phyloP scores from a whole-genome alignment of 2,113 vertebrate genomes.

The Pycnonotus jocosus region DNA sequence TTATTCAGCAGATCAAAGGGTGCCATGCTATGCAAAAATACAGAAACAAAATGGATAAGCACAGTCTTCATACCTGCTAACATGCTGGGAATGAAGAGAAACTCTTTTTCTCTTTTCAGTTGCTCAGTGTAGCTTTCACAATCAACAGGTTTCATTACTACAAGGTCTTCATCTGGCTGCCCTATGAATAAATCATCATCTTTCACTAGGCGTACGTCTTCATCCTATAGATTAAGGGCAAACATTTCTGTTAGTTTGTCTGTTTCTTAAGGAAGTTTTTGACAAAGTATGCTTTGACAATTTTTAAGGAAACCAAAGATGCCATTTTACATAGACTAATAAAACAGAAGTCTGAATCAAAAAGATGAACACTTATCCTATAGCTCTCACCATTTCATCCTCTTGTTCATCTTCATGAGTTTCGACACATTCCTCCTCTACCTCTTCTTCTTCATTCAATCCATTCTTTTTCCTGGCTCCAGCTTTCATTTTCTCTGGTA shows the following conservation, averaged over 20 bases:
- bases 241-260: not conserved
- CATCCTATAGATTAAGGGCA: slow-evolving; percentile 67
- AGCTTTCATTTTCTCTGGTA: slow-evolving; percentile 54
- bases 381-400: slow-evolving; percentile 28
- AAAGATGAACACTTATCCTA: not conserved
- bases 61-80: slow-evolving; percentile 70
- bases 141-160: slow-evolving; percentile 76
- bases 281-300: not conserved
- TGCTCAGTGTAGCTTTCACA: slow-evolving; percentile 73
- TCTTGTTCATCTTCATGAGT: slow-evolving; percentile 29
- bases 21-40: not conserved
- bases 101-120: slow-evolving; percentile 73
- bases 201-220: slow-evolving; percentile 72
- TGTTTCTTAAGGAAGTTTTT: not conserved
- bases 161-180: slow-evolving; percentile 73
- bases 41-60: not conserved
- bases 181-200: slow-evolving; percentile 75
- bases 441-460: slow-evolving; percentile 52
- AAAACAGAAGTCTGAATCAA: not conserved
- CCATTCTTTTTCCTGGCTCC: slow-evolving; percentile 8
- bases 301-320: not conserved
- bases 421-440: slow-evolving; percentile 53
- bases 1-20: not conserved
- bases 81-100: slow-evolving; percentile 83
- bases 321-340: not conserved